phyloP scores from a whole-genome alignment of 2,888 invertebrate species.

The Mimas tiliae region DNA sequence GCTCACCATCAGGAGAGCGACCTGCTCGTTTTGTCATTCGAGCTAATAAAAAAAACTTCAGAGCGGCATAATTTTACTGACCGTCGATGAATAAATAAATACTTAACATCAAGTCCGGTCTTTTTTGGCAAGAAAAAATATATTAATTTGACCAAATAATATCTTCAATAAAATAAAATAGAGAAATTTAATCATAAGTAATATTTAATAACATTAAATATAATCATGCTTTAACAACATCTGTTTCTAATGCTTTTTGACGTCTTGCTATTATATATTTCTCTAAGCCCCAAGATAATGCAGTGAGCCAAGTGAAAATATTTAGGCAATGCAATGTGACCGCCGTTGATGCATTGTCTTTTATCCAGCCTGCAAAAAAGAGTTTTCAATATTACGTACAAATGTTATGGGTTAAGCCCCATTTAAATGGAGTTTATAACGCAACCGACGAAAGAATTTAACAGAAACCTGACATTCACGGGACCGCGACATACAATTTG shows the following conservation, averaged over 20 bases:
- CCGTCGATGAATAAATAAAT: too few relatives aligned
- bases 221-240: conserved; percentile 48
- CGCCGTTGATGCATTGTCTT: conserved; percentile 86
- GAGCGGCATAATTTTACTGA: too few relatives aligned
- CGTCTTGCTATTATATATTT: conserved; percentile 63
- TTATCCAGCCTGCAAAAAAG: conserved; percentile 84
- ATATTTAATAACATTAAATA: background rate
- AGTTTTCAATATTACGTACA: background rate
- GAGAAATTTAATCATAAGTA: background rate
- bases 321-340: conserved; percentile 87
- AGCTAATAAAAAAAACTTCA: too few relatives aligned
- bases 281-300: conserved; percentile 86
- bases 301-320: conserved; percentile 86
- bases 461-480: too few relatives aligned
- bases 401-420: background rate
- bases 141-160: too few relatives aligned
- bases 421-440: too few relatives aligned
- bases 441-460: too few relatives aligned
- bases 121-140: too few relatives aligned
- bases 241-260: conserved; percentile 47
- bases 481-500: too few relatives aligned
- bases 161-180: background rate
- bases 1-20: too few relatives aligned
- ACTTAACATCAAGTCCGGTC: too few relatives aligned
- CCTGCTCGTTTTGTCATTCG: too few relatives aligned